These are phyloP conservation scores for Venusia cambrica DNA, from an alignment of 2,888 invertebrate genomes.

Conservation along the genomic window DNA sequence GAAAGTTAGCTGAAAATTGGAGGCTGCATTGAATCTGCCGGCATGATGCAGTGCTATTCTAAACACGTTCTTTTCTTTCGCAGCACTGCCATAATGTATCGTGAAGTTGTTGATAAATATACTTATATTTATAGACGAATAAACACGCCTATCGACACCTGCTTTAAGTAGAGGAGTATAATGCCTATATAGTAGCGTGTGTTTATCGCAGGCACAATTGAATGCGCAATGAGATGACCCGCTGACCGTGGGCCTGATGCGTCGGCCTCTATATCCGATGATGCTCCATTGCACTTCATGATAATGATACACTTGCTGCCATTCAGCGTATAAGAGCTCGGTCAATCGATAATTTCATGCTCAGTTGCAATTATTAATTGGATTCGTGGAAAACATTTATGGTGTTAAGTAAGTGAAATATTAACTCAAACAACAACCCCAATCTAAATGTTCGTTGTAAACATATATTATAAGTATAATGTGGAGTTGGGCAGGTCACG, in stretches of 20 bases:
- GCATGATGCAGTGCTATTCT: background rate
- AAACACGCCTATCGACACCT: too few relatives aligned
- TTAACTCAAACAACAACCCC: too few relatives aligned
- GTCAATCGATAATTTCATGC: conserved; percentile 36
- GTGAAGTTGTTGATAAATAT: too few relatives aligned
- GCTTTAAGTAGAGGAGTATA: conserved; percentile 7
- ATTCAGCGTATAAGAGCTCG: conserved; percentile 14
- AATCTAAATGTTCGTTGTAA: too few relatives aligned
- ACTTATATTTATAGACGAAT: too few relatives aligned
- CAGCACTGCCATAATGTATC: too few relatives aligned
- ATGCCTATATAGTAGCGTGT: conserved; percentile 3
- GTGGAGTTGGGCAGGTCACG: too few relatives aligned
- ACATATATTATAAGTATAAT: too few relatives aligned
- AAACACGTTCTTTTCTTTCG: conserved; percentile 1
- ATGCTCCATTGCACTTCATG: conserved; percentile 23
- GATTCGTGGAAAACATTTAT: conserved; percentile 12
- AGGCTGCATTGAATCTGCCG: too few relatives aligned
- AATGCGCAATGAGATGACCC: conserved; percentile 41
- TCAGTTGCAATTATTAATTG: conserved; percentile 30
- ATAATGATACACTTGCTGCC: conserved; percentile 13
- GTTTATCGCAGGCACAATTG: conserved; percentile 23
- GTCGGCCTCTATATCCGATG: conserved; percentile 21
- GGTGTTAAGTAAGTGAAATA: conserved; percentile 4
- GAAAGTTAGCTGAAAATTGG: conserved; percentile 9
- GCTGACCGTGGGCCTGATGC: conserved; percentile 53